Base-by-base conservation (phyloP, 2,888 invertebrate species). In the Cerastis rubricosa region DNA sequence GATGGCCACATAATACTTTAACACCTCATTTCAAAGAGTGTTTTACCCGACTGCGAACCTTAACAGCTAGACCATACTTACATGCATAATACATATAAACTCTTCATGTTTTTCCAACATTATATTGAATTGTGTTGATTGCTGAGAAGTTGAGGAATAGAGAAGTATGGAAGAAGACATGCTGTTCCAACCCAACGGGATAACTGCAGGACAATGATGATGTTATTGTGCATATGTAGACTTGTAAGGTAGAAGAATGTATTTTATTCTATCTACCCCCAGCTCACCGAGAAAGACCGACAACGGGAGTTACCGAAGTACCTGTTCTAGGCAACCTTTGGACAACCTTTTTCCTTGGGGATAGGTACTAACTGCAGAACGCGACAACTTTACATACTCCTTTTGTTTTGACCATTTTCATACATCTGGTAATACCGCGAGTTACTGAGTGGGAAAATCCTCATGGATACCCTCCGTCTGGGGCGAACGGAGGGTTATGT, bases 1-100 rank as follows among this genome's bases (percentile, higher is more conserved):
- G 5, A 22, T 25, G 49, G 75, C 11, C 43, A 19, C 29, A 82
- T 85, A 80, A 85, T 71, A 61, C 43, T 69, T 81, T 83, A 68
- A 82, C 74, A 78, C 79, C 68, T 87, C 79, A 82, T 86, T 85
- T 80, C 57, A 40, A 85, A 66, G 83, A 86, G 87, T 85, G 79
- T 68, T 71, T 49, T 64, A 47, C 40, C 45, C 40, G 17, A 66
- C 40, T 45, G 54, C n/a, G 65, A 59, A 61, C 49, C 65, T 54
- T 19, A 61, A 35, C 29, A 11, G 61, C 59, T 17, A 0, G 59
- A 8, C 29, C 14, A 57, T 25, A 57, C 57, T 14, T 57, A 57
- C 22, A 22, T 9, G 9, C 8, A 22, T 22, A 51, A 22, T 43
- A n/a, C n/a, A 8, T 22, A 49, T 22, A 9, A 22, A 51, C 22